phyloP scores from a whole-genome alignment of 1,140 invertebrate genomes.

The Apis dorsata region DNA sequence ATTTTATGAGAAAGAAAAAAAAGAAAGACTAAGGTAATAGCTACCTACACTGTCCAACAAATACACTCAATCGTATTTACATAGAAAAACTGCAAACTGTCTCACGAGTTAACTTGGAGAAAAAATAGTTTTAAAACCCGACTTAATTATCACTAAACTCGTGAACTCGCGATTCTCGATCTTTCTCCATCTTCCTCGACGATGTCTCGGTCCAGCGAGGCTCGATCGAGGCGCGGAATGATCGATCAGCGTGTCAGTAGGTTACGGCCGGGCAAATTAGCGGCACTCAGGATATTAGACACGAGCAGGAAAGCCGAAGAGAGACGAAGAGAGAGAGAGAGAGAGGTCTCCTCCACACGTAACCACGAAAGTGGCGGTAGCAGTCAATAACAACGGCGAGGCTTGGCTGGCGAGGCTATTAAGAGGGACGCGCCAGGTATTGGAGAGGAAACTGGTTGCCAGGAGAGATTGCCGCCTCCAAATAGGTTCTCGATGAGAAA shows the following conservation, averaged over 20 bases:
- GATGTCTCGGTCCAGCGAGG: neutral
- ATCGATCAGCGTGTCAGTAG: slow-evolving; percentile 74
- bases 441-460: slow-evolving; percentile 46
- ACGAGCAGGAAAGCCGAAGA: slow-evolving; percentile 48
- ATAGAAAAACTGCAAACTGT: too few species aligned
- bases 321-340: too few species aligned
- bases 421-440: slow-evolving; percentile 52
- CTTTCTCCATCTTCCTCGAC: too few species aligned
- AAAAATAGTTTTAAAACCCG: too few species aligned
- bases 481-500: slow-evolving; percentile 43
- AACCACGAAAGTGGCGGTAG: slow-evolving; percentile 48
- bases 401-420: slow-evolving; percentile 45
- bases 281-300: slow-evolving; percentile 77
- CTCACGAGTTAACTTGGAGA: too few species aligned
- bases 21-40: too few species aligned
- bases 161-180: too few species aligned
- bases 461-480: slow-evolving; percentile 49
- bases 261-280: slow-evolving; percentile 74
- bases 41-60: too few species aligned
- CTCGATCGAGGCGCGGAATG: slow-evolving; percentile 42
- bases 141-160: too few species aligned
- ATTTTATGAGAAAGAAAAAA: too few species aligned
- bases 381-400: slow-evolving; percentile 61
- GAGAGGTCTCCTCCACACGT: neutral
- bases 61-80: too few species aligned